Conservation (phyloP, 2,113 vertebrate genomes). For the Albula glossodonta region DNA sequence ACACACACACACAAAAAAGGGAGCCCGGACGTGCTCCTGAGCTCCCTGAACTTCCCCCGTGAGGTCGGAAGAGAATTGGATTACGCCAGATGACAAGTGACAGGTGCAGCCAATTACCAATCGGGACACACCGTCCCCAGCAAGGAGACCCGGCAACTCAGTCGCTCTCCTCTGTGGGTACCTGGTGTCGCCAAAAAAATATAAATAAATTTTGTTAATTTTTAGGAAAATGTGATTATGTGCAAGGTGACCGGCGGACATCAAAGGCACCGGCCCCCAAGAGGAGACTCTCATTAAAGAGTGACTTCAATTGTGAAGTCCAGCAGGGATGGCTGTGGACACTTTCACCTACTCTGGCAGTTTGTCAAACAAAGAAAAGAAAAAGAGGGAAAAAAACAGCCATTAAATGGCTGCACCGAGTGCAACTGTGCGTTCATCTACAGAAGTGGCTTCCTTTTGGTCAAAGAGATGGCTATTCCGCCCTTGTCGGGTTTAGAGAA, state of each 20-base stretch:
- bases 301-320: constrained; percentile 41
- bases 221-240: constrained; percentile 46
- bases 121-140: constrained; percentile 59
- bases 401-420: background rate
- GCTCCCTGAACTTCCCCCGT: constrained; percentile 64
- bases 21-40: constrained; percentile 57
- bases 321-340: background rate
- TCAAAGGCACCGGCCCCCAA: constrained; percentile 58
- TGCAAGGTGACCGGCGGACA: constrained; percentile 47
- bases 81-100: constrained; percentile 76
- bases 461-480: background rate
- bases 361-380: constrained; percentile 38
- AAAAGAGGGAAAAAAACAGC: background rate
- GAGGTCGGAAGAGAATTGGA: constrained; percentile 60
- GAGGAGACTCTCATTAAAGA: constrained; percentile 65
- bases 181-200: constrained; percentile 53
- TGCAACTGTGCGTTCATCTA: background rate
- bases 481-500: too few species aligned
- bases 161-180: constrained; percentile 54
- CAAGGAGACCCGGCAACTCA: constrained; percentile 44
- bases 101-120: constrained; percentile 81
- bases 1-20: constrained; percentile 40
- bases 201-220: background rate
- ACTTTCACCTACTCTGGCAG: constrained; percentile 26
- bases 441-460: background rate